Percentiles rank a stretch among this genome's conserved stretches.
Evolutionary conservation across 2,113 vertebrate genomes (phyloP).

Genomic region (Oncorhynchus keta): DNA sequence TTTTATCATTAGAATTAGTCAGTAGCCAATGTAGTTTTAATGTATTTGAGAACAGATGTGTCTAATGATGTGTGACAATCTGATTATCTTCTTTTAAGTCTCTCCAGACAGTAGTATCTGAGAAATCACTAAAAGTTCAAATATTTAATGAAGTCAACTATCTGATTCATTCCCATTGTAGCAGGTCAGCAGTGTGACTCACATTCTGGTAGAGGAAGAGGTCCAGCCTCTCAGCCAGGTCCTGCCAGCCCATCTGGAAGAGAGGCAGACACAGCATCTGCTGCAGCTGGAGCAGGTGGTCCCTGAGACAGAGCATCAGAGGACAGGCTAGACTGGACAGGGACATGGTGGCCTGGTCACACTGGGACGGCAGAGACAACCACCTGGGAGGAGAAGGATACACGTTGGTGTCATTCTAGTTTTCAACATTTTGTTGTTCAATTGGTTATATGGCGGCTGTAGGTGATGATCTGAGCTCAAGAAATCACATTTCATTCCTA

Average conservation of each 20-base stretch:
- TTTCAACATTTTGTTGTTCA: no score
- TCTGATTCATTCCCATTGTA: no score
- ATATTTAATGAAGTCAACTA: no score
- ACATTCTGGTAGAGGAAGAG: constrained; percentile 92
- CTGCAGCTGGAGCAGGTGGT: constrained; percentile 86
- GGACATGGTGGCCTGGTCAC: constrained; percentile 89
- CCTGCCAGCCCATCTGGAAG: constrained; percentile 91
- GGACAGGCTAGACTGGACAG: constrained; percentile 90
- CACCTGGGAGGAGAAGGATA: constrained; percentile 73
- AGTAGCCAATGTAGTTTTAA: no score
- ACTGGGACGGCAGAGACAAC: constrained; percentile 88
- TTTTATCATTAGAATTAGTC: no score
- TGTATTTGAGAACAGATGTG: no score
- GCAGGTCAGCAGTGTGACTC: constrained; percentile 42
- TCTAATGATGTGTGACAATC: no score
- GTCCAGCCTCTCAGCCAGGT: constrained; percentile 89
- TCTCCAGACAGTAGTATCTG: not conserved
- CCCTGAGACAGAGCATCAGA: constrained; percentile 85
- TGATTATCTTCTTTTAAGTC: no score
- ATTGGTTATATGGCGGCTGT: no score
- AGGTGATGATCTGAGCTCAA: no score
- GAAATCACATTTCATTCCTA: no score
- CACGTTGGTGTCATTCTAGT: not conserved
- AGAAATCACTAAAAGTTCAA: not conserved
- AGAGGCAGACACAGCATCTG: constrained; percentile 87